Evolutionary conservation across 2,797 vertebrate genomes (phyloP).

Genomic region (Catostomus latipinnis): DNA sequence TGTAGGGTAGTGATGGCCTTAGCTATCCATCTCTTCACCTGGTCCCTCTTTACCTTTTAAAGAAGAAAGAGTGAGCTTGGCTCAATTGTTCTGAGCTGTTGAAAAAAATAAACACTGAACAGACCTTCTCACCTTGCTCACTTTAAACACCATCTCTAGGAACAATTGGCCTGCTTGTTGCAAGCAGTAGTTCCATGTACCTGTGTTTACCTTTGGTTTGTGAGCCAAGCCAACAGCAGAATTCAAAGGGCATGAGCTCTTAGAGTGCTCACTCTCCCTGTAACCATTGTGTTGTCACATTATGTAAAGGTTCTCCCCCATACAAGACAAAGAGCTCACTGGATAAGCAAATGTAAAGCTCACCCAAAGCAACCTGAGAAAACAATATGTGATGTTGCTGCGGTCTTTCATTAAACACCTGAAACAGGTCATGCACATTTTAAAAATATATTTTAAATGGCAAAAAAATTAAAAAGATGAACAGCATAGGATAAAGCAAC

Average conservation of each 20-base stretch:
- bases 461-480: background rate
- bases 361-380: slow-evolving; percentile 22
- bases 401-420: background rate
- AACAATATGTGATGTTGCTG: slow-evolving; percentile 5
- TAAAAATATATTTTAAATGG: background rate
- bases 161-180: slow-evolving; percentile 76
- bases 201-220: slow-evolving; percentile 77
- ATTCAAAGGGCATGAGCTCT: slow-evolving; percentile 66
- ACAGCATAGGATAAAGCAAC: background rate
- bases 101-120: slow-evolving; percentile 74
- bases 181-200: slow-evolving; percentile 67
- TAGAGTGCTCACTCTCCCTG: slow-evolving; percentile 34
- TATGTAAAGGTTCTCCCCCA: slow-evolving; percentile 27
- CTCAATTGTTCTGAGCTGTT: slow-evolving; percentile 76
- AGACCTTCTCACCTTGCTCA: slow-evolving; percentile 61
- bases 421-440: background rate
- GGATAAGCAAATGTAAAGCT: slow-evolving; percentile 39
- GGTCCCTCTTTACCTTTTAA: slow-evolving; percentile 42
- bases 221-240: slow-evolving; percentile 71
- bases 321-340: slow-evolving; percentile 28
- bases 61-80: slow-evolving; percentile 57
- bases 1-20: no score
- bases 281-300: slow-evolving; percentile 41
- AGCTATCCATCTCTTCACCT: background rate
- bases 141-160: slow-evolving; percentile 72